Percentiles rank a stretch among this genome's conserved stretches.
phyloP scores from a whole-genome alignment of 2,888 invertebrate genomes.

The Drosophila phalerata region DNA sequence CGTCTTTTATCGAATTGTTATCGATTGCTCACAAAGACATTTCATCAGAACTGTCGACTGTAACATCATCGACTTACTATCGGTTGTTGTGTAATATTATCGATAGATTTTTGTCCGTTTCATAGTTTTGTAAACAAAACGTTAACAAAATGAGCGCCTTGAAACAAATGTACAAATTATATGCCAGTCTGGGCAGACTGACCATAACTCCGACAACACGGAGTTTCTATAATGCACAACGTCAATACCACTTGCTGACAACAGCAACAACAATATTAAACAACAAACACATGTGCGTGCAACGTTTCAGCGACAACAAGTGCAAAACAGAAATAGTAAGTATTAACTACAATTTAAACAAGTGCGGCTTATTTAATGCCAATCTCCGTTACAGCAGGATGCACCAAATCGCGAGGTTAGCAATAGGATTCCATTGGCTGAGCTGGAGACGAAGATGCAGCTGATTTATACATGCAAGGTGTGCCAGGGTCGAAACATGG shows the following conservation, averaged over 20 bases:
- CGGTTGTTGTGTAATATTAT: conserved; percentile 15
- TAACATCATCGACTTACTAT: conserved; percentile 2
- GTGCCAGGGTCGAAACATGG: conserved; percentile 91
- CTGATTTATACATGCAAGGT: conserved; percentile 95
- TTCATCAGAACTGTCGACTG: conserved; percentile 4
- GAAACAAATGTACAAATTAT: conserved; percentile 49
- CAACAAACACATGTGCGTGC: conserved; percentile 46
- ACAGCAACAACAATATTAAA: conserved; percentile 28
- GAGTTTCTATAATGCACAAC: background rate
- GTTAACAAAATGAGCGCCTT: conserved; percentile 50
- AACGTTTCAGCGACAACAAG: conserved; percentile 32
- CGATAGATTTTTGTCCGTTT: conserved; percentile 33
- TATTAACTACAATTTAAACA: background rate
- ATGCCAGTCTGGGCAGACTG: conserved; percentile 7
- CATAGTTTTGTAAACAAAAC: conserved; percentile 22
- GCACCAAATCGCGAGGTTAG: conserved; percentile 26
- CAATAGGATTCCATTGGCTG: conserved; percentile 65
- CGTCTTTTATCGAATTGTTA: too few relatives aligned
- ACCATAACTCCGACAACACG: background rate
- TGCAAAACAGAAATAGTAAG: conserved; percentile 32
- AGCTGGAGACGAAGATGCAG: conserved; percentile 88
- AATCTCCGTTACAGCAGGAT: conserved; percentile 30
- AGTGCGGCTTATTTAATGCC: background rate
- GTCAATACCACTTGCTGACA: conserved; percentile 41
- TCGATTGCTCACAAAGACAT: too few relatives aligned